These are phyloP conservation scores for Aegithalos caudatus DNA, from an alignment of 2,113 vertebrate species.

Conservation along the genomic window DNA sequence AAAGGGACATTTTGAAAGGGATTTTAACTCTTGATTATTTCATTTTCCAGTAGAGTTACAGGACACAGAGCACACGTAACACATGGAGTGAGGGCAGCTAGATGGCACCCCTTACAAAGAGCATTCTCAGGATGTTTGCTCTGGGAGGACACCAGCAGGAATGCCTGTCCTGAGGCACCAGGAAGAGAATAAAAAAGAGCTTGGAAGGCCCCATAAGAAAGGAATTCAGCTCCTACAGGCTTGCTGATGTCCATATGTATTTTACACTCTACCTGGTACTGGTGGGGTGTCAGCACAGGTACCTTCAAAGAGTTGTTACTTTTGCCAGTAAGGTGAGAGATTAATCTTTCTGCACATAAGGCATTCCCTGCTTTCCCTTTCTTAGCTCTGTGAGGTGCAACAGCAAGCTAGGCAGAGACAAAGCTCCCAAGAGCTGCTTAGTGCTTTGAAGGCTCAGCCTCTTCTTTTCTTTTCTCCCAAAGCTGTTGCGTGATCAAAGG, in stretches of 20 bases:
- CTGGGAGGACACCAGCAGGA: background rate
- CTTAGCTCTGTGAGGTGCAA: background rate
- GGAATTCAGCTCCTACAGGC: background rate
- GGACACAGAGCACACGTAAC: background rate
- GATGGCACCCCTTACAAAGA: background rate
- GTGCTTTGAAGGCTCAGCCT: conserved; percentile 32
- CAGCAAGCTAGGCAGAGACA: background rate
- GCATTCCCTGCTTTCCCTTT: background rate
- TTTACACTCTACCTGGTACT: background rate
- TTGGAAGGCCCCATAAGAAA: background rate
- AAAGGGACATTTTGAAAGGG: background rate
- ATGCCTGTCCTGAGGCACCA: background rate
- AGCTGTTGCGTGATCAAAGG: conserved; percentile 20
- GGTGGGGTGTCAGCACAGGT: background rate
- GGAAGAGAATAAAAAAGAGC: background rate
- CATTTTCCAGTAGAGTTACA: background rate
- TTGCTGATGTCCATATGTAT: background rate
- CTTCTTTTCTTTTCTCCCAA: conserved; percentile 1
- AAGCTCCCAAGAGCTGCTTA: background rate
- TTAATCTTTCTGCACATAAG: background rate
- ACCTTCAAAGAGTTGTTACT: background rate
- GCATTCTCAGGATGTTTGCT: no score
- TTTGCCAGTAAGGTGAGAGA: background rate
- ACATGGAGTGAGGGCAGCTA: background rate
- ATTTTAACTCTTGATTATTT: background rate